Evolutionary conservation across 2,113 vertebrate species (phyloP), one percentile per base, ranked within the genome.

Genomic region (Rhodinocichla rosea): DNA sequence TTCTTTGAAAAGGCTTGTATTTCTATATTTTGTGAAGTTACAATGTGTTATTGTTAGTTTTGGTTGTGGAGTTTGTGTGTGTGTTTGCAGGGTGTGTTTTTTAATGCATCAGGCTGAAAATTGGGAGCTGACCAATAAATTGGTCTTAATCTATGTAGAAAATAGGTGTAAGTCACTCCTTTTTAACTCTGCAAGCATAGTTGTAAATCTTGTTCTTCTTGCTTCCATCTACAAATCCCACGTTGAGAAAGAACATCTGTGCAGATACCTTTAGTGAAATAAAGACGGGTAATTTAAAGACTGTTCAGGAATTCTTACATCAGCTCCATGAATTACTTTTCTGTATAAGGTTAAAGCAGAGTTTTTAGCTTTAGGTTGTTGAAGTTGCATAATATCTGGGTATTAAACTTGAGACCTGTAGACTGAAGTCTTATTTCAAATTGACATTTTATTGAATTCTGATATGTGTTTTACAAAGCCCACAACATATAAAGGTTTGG

Each of bases 101-200:
- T 59, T 2, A 0, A 52, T 8, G 2, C 2, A 44, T 26, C 13
- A 47, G 42, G 14, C 20, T 63, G 81, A 84, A 15, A 78, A 2
- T 16, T 50, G 27, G 16, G 8, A 70, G 12, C 17, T 0, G 5
- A 49, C 6, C 0, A 0, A 2, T 47, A 47, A 23, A 0, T 20
- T 50, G 2, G 11, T 27, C 73, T 85, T 75, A 40, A 68, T 78
- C 45, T 59, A 5, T 44, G 18, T 39, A 64, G 45, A 73, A 89
- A 78, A 52, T 37, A 57, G 10, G 20, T 69, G 64, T 39, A 77
- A 53, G 15, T 64, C 35, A 56, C 20, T 71, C 13, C 3, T 75
- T 67, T 81, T 82, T 35, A 60, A 33, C 19, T 76, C n/a, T 86
- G 45, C 15, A 69, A 83, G 79, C 53, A 15, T 24, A 44, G 12